Evolutionary conservation across 2,113 vertebrate genomes (phyloP), one percentile per base, ranked within the genome.

Genomic region (Haplochromis vanheusdeni): DNA sequence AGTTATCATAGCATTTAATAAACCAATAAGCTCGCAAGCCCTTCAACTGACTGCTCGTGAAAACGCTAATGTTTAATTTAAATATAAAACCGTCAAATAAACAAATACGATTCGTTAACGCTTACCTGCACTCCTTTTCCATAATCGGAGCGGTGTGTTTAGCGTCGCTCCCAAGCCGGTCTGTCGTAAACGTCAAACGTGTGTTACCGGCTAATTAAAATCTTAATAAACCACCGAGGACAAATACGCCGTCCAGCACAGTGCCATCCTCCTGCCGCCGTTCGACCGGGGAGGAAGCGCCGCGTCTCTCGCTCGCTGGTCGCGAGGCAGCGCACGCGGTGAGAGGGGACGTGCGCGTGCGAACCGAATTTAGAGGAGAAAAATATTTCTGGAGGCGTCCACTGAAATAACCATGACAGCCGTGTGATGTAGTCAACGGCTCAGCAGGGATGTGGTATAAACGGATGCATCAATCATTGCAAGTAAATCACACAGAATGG

Each of bases 121-220:
- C 95, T 92, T 88, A 96, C 96, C 95, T 94, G 92, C 40, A 86
- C 86, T 86, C 79, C 68, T 79, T 89, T 91, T 88, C 94, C 95
- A 95, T 96, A 86, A 88, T 88, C 85, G 81, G 58, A 75, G 80
- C 87, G 87, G 42, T 16, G 81, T 37, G 83, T 40, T 23, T 60
- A 7, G 56, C 19, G 86, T 87, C 75, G 75, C 85, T 65, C 70
- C 85, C 47, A 14, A 56, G 35, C 35, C 77, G 14, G 65, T n/a
- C 77, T 56, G 84, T 21, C 19, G 55, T 68, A 75, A 85, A 82
- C 21, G 82, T 86, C 84, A 88, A 87, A 19, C 16, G 75, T 81
- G 2, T 12, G 68, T 87, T 90, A 68, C 79, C 85, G 14, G 90
- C 91, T 91, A 89, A 94, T 95, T 93, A 87, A 87, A 91, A 88